Percentiles rank a stretch among this genome's conserved stretches.
Evolutionary conservation across 92 coral and sea anemone species (phyloP).

Genomic region (Palythoa caribaeorum): DNA sequence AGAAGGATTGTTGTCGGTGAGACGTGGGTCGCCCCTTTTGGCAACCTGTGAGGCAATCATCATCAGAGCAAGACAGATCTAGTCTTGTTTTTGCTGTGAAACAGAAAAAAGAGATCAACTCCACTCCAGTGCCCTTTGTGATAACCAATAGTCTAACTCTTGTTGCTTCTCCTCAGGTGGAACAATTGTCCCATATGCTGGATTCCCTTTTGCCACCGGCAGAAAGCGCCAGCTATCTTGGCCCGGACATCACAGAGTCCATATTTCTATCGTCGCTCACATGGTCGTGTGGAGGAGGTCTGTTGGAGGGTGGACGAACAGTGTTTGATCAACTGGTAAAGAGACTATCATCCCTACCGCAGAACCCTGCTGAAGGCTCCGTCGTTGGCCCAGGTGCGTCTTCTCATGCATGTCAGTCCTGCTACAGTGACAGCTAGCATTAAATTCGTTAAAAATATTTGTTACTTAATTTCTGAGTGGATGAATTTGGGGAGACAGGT

Average conservation of each 20-base stretch:
- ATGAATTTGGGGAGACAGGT: too few relatives aligned
- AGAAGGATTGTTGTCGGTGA: too few relatives aligned
- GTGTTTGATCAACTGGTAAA: slow-evolving; percentile 90
- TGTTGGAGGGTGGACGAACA: slow-evolving; percentile 89
- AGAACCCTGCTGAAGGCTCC: slow-evolving; percentile 96
- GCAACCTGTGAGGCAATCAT: too few relatives aligned
- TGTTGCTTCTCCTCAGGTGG: slow-evolving; percentile 67
- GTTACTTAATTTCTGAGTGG: too few relatives aligned
- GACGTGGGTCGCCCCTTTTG: too few relatives aligned
- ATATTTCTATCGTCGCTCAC: slow-evolving; percentile 87
- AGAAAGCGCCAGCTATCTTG: slow-evolving; percentile 80
- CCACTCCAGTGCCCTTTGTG: not conserved
- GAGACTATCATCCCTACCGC: slow-evolving; percentile 87
- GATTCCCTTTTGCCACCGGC: slow-evolving; percentile 95
- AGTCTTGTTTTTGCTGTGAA: not conserved
- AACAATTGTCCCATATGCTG: slow-evolving; percentile 92
- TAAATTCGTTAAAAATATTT: not conserved
- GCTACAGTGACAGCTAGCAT: not conserved
- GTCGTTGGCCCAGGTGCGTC: slow-evolving; percentile 89
- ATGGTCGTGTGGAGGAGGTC: slow-evolving; percentile 97
- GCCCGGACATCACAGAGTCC: slow-evolving; percentile 91
- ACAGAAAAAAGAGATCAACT: not conserved
- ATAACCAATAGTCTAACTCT: not conserved
- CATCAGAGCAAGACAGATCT: too few relatives aligned
- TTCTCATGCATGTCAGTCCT: not conserved